Evolutionary conservation across 2,888 invertebrate species (phyloP), one percentile per base, ranked within the genome.

Genomic region (Epistrophella euchroma): DNA sequence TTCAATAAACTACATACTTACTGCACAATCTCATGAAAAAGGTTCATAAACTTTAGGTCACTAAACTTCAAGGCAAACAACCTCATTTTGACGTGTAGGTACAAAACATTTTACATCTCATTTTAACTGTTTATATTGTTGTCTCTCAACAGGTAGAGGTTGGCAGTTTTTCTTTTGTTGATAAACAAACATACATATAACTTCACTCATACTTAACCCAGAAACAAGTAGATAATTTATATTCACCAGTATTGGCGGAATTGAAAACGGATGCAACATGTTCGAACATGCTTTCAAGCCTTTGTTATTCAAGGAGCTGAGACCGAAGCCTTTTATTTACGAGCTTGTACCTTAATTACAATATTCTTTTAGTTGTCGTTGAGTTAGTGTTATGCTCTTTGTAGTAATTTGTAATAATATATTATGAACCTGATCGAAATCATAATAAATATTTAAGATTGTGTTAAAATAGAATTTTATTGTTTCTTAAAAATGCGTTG

Each of bases 1-100:
- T 68, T 28, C 64, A 64, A 19, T 45, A 45, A 45, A 11, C 64
- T 64, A 64, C 28, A 11, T 47, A 64, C 1, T n/a, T 22, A 64
- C 2, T 22, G 32, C 19, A 37, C 15, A 68, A 50, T n/a, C n/a
- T 32, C 15, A 28, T 15, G 2, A 35, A 66, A 60, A 45, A 50
- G 35, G 47, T 50, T 68, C 19, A 43, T 40, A 50, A 58, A 83
- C 56, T 60, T 52, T 37, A 58, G 84, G 64, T 84, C 84, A 79
- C 40, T 84, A 75, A 79, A 79, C 79, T 56, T 71, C 71, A 75
- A 84, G 71, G 74, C 71, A 22, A 84, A 79, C 70, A 84, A 84
- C 62, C 78, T 64, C 74, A 71, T 84, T 74, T 70, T 70, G 10
- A 4, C 2, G 37, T 28, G 22, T 68, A n/a, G 4, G n/a, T n/a